Evolutionary conservation across 2,888 invertebrate genomes (phyloP).

Genomic region (Cotesia congregata): DNA sequence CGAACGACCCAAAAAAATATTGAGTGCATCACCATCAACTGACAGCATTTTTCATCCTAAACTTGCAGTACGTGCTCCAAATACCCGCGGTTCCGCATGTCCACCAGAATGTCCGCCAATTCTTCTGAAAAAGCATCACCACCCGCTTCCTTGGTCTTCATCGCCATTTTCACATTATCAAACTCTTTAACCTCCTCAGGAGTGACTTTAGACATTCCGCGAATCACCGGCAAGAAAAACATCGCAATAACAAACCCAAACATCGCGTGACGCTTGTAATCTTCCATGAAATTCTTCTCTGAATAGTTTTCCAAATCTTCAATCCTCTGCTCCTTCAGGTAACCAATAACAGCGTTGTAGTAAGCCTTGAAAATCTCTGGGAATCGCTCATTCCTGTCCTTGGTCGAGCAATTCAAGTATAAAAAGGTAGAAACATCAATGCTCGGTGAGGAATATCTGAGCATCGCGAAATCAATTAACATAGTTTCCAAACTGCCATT

Average conservation of each 20-base stretch:
- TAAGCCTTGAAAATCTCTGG: slow-evolving; percentile 53
- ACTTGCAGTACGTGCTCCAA: slow-evolving; percentile 45
- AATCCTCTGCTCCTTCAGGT: slow-evolving; percentile 49
- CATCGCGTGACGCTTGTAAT: slow-evolving; percentile 54
- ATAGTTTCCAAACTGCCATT: slow-evolving; percentile 42
- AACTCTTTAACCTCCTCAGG: fast-evolving
- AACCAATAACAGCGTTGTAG: slow-evolving; percentile 51
- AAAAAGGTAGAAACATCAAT: slow-evolving; percentile 61
- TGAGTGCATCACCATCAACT: not conserved
- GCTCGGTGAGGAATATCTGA: slow-evolving; percentile 59
- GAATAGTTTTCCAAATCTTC: slow-evolving; percentile 53
- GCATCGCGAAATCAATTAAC: slow-evolving; percentile 59
- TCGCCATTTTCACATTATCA: fast-evolving
- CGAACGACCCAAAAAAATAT: not conserved
- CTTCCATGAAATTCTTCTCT: slow-evolving; percentile 52
- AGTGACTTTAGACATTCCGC: slow-evolving; percentile 18
- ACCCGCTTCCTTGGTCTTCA: slow-evolving; percentile 34
- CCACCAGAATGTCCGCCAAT: slow-evolving; percentile 59
- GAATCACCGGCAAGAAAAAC: slow-evolving; percentile 51
- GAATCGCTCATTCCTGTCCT: slow-evolving; percentile 41
- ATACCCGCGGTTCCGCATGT: slow-evolving; percentile 54
- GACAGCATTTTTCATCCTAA: not conserved
- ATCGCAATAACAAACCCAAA: slow-evolving; percentile 55
- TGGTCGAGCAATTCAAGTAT: slow-evolving; percentile 47
- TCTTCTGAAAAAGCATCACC: slow-evolving; percentile 54